Evolutionary conservation across 2,888 invertebrate species (phyloP), one percentile per base, ranked within the genome.

Genomic region (Cepaea hortensis): DNA sequence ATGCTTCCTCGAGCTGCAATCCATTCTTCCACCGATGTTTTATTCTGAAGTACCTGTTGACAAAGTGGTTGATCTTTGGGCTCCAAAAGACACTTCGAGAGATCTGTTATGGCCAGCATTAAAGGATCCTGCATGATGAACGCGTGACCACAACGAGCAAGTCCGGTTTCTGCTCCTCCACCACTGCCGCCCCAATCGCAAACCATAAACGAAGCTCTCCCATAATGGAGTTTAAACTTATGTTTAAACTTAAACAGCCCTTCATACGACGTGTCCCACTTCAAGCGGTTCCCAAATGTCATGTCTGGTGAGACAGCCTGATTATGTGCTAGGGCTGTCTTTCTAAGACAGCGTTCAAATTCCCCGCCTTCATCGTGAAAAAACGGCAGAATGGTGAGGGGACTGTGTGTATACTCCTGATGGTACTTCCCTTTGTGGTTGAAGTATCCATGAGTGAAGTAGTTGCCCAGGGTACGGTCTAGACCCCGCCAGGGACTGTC

Each of bases 201-300:
- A 7, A n/a, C 48, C 13, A 61, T 62, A 68, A 84, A 84, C 4
- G 84, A n/a, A 18, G 84, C 77, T 11, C 35, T 15, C 9, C 84
- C 84, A 62, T 77, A 84, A 65, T 84, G 84, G 46, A 84, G 23
- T 68, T 84, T 84, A 50, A 84, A 84, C 68, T 84, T 84, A 50
- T 84, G 84, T 65, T 84, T 84, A n/a, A 65, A 76, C 23, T 48
- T 75, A 50, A 73, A 84, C 50, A 84, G 18, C 50, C 84, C 84
- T 62, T 84, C 77, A 3, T 20, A 50, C 0, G 76, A 75, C 13
- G 62, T 48, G 50, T 84, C 84, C 84, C 84, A 84, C 13, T 62
- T 75, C 3, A 65, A 65, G 18, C 84, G 35, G 48, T 76, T 84
- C 46, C 48, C 61, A 18, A 65, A 77, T 50, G 84, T 84, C 84